These are phyloP conservation scores for Meteorus cinctellus DNA, from an alignment of 2,888 invertebrate species.

Conservation along the genomic window DNA sequence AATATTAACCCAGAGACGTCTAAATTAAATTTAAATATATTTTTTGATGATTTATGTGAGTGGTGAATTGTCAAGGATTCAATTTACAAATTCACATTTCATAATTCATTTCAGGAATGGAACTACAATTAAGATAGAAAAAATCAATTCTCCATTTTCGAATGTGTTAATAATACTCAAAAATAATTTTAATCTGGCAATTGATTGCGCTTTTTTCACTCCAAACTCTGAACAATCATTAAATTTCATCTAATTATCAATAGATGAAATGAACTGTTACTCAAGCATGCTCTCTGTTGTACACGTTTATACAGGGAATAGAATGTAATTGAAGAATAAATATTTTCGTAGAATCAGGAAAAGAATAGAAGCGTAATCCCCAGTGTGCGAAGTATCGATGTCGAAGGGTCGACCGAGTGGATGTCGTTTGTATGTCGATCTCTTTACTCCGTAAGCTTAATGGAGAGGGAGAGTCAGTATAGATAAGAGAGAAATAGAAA, in stretches of 20 bases:
- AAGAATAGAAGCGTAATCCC: constrained; percentile 34
- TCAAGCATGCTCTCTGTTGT: background rate
- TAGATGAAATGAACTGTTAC: no score
- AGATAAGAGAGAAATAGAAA: background rate
- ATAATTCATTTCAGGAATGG: no score
- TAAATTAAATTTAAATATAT: background rate
- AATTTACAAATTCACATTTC: no score
- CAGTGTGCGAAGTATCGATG: constrained; percentile 51
- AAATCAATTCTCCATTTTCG: no score
- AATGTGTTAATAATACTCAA: no score
- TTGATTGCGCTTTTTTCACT: no score
- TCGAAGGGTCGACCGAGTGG: constrained; percentile 54
- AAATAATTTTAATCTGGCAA: no score
- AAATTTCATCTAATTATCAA: no score
- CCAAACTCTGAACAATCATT: no score
- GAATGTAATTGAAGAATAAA: constrained; percentile 54
- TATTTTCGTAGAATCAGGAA: constrained; percentile 52
- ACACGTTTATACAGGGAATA: background rate
- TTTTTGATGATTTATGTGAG: background rate
- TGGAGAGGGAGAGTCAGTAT: constrained; percentile 23
- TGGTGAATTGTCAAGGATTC: no score
- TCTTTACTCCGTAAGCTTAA: constrained; percentile 40
- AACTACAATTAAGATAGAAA: no score
- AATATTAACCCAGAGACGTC: no score
- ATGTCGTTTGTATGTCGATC: constrained; percentile 55